Percentiles rank a stretch among this genome's conserved stretches.
phyloP scores from a whole-genome alignment of 1,140 invertebrate species.

The Cheumatopsyche charites region DNA sequence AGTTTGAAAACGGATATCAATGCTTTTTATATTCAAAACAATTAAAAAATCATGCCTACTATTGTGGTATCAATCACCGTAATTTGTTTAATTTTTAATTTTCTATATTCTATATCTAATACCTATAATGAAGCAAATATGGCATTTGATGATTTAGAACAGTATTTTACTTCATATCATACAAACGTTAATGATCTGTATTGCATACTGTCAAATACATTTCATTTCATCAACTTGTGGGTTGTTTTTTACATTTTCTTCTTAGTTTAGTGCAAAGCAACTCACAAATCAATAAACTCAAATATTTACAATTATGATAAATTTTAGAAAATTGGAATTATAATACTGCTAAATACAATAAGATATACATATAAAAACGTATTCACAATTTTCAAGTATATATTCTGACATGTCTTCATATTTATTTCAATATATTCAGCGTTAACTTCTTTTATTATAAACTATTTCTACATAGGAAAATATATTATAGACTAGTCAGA shows the following conservation, averaged over 20 bases:
- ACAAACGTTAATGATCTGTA: no score
- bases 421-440: neutral
- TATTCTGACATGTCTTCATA: neutral
- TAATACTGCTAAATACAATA: constrained; percentile 20
- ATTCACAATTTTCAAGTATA: neutral
- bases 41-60: constrained; percentile 5
- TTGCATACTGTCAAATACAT: constrained; percentile 13
- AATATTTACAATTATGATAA: no score
- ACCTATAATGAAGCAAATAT: constrained; percentile 30
- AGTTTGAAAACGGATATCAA: neutral
- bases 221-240: neutral
- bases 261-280: no score
- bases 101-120: constrained; percentile 8
- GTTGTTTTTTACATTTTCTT: neutral
- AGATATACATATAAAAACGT: neutral
- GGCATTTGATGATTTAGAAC: constrained; percentile 13
- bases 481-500: constrained; percentile 16
- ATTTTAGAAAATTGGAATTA: constrained; percentile 1
- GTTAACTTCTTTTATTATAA: no score
- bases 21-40: neutral
- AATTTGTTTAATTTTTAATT: neutral
- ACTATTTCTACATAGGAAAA: constrained; percentile 11
- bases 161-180: neutral
- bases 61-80: neutral
- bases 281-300: no score